These are phyloP conservation scores for Yoshiicerus persimilis DNA, from an alignment of 1,140 invertebrate genomes.

Conservation along the genomic window DNA sequence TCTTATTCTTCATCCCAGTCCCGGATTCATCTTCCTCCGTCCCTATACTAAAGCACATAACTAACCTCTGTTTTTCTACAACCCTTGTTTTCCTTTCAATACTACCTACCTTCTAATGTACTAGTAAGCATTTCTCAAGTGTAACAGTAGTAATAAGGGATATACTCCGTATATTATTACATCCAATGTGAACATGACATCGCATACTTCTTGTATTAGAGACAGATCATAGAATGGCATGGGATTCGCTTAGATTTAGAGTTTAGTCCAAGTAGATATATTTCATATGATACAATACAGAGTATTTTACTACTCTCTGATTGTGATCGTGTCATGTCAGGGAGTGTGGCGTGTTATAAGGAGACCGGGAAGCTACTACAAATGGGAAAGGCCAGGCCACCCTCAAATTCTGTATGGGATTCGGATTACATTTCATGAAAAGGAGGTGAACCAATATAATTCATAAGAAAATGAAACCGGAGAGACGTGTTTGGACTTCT, in stretches of 20 bases:
- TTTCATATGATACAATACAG: background rate
- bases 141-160: no score
- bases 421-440: conserved; percentile 40
- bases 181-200: no score
- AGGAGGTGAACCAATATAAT: conserved; percentile 42
- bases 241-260: background rate
- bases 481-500: conserved; percentile 23
- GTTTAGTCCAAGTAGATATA: background rate
- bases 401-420: conserved; percentile 24
- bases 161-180: background rate
- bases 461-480: conserved; percentile 40
- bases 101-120: background rate
- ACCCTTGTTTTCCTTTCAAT: background rate
- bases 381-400: background rate
- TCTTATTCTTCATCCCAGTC: background rate
- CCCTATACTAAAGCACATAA: background rate
- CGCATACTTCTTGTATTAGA: background rate
- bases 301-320: background rate
- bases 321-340: background rate
- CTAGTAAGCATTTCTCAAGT: background rate
- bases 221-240: no score
- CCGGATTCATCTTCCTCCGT: background rate
- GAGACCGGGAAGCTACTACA: background rate
- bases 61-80: background rate
- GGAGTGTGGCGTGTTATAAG: no score